These are phyloP conservation scores for Loripinus fragilis DNA, from an alignment of 2,888 invertebrate genomes.

Conservation along the genomic window DNA sequence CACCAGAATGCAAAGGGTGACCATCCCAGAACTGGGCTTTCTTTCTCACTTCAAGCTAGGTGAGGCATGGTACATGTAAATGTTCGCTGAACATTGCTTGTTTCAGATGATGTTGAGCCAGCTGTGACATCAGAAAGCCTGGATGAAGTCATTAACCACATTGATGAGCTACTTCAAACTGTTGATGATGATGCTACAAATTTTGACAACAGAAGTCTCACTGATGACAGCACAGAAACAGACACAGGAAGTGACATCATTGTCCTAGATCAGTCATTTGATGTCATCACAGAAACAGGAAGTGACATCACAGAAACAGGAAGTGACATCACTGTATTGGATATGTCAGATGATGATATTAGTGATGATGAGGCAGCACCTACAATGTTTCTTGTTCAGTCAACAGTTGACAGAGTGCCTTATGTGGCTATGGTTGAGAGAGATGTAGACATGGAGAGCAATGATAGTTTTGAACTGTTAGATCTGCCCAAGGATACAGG, in stretches of 20 bases:
- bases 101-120: constrained; percentile 1
- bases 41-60: too few relatives aligned
- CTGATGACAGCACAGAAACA: too few relatives aligned
- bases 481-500: neutral
- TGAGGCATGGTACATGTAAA: too few relatives aligned
- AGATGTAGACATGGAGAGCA: constrained; percentile 17
- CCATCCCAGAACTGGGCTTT: too few relatives aligned
- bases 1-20: too few relatives aligned
- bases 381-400: constrained; percentile 14
- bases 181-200: neutral
- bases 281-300: constrained; percentile 38
- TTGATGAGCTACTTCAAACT: constrained; percentile 2
- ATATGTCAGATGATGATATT: constrained; percentile 42
- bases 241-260: too few relatives aligned
- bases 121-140: neutral
- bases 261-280: too few relatives aligned
- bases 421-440: neutral
- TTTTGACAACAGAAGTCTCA: constrained; percentile 4
- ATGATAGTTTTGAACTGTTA: constrained; percentile 12
- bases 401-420: neutral
- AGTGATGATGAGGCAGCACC: constrained; percentile 40
- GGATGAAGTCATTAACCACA: neutral
- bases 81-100: too few relatives aligned
- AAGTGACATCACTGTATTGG: constrained; percentile 59
- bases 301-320: constrained; percentile 45